These are phyloP conservation scores for Sigmodon hispidus DNA, from an alignment of 2,113 vertebrate genomes.

Conservation along the genomic window DNA sequence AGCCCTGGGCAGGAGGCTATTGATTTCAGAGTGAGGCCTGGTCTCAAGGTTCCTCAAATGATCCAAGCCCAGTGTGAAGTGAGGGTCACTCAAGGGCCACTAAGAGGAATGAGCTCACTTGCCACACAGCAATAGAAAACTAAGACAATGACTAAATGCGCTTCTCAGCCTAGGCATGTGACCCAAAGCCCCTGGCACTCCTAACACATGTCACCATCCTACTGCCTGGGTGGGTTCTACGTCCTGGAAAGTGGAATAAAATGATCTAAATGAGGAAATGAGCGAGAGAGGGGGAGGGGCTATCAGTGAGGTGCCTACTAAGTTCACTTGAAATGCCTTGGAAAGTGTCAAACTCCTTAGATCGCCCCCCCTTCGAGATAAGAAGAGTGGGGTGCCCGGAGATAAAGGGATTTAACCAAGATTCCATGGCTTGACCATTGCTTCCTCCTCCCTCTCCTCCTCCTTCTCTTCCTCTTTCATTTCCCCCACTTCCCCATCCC, in stretches of 20 bases:
- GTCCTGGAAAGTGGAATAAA: neutral
- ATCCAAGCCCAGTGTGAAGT: neutral
- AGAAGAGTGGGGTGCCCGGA: neutral
- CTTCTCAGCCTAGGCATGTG: too few relatives aligned
- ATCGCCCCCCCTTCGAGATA: neutral
- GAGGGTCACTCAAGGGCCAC: neutral
- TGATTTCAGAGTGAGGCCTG: neutral
- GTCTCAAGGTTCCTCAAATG: neutral
- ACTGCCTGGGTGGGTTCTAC: neutral
- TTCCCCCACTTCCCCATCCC: neutral
- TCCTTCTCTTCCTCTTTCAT: too few relatives aligned
- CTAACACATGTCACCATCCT: rapidly evolving
- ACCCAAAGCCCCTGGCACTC: neutral
- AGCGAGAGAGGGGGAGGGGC: neutral
- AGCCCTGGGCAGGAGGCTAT: neutral
- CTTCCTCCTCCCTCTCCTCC: too few relatives aligned
- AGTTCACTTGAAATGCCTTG: neutral
- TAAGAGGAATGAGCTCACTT: neutral
- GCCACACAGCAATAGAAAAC: too few relatives aligned
- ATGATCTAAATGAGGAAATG: neutral
- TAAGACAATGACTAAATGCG: neutral
- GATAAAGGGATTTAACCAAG: neutral
- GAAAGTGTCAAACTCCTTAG: neutral
- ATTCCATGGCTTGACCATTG: neutral
- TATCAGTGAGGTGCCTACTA: neutral